A percentile compares a stretch with the other conserved stretches of the same genome.
Conservation (phyloP, 2,888 invertebrate genomes). For the Perizoma affinitatum region DNA sequence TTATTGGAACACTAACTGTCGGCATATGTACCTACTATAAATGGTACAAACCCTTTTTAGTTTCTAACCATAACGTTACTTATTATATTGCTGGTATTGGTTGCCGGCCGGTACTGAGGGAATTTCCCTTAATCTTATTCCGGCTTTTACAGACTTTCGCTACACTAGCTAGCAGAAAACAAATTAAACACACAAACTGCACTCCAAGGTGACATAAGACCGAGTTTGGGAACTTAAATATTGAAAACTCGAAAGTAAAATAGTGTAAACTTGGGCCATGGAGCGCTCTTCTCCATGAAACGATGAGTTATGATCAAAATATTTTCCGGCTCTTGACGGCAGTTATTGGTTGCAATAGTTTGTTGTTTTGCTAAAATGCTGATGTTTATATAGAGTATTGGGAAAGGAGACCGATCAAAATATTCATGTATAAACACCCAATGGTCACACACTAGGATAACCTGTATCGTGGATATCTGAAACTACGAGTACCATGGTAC, state of each 20-base stretch:
- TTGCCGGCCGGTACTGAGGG: too few relatives aligned
- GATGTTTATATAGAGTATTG: not conserved
- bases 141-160: not conserved
- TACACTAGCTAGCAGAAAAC: not conserved
- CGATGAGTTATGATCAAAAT: conserved; percentile 9
- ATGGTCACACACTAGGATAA: too few relatives aligned
- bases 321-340: conserved; percentile 4
- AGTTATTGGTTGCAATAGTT: not conserved
- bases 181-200: conserved; percentile 20
- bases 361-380: not conserved
- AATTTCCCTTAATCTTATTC: too few relatives aligned
- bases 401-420: not conserved
- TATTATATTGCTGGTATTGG: too few relatives aligned
- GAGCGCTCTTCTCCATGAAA: not conserved
- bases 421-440: too few relatives aligned
- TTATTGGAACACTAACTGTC: too few relatives aligned
- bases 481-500: too few relatives aligned
- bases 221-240: conserved; percentile 8
- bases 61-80: too few relatives aligned
- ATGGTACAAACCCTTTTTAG: too few relatives aligned
- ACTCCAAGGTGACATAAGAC: conserved; percentile 24
- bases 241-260: conserved; percentile 18
- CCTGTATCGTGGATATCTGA: too few relatives aligned
- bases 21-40: too few relatives aligned
- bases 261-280: conserved; percentile 2